These are phyloP conservation scores for Oncorhynchus kisutch DNA, from an alignment of 2,113 vertebrate genomes.

Conservation along the genomic window DNA sequence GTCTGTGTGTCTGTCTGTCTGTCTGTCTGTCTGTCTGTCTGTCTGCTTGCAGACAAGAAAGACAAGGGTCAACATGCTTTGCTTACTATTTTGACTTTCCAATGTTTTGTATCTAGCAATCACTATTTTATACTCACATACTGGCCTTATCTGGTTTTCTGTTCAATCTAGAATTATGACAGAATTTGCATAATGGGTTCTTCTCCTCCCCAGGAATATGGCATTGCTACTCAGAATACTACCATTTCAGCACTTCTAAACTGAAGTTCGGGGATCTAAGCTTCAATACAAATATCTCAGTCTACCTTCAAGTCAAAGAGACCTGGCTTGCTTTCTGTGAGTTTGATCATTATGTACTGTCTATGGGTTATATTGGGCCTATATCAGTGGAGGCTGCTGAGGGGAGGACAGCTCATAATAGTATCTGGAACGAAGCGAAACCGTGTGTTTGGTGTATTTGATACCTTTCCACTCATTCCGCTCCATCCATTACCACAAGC, in stretches of 20 bases:
- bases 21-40: not conserved
- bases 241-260: not conserved
- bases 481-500: too few relatives aligned
- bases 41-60: not conserved
- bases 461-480: too few relatives aligned
- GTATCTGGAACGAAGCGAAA: too few relatives aligned
- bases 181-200: not conserved
- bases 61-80: not conserved
- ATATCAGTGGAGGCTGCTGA: too few relatives aligned
- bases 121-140: not conserved
- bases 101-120: too few relatives aligned
- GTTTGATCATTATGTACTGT: not conserved
- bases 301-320: slow-evolving; percentile 10
- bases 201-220: slow-evolving; percentile 1
- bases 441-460: too few relatives aligned
- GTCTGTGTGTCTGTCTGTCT: not conserved
- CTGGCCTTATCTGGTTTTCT: not conserved
- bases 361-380: too few relatives aligned
- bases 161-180: not conserved
- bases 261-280: not conserved
- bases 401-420: too few relatives aligned
- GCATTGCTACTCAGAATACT: not conserved
- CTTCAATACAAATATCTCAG: not conserved
- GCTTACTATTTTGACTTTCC: not conserved
- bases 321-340: slow-evolving; percentile 7